Conservation (phyloP, 2,888 invertebrate species). For the Hypomecis punctinalis region DNA sequence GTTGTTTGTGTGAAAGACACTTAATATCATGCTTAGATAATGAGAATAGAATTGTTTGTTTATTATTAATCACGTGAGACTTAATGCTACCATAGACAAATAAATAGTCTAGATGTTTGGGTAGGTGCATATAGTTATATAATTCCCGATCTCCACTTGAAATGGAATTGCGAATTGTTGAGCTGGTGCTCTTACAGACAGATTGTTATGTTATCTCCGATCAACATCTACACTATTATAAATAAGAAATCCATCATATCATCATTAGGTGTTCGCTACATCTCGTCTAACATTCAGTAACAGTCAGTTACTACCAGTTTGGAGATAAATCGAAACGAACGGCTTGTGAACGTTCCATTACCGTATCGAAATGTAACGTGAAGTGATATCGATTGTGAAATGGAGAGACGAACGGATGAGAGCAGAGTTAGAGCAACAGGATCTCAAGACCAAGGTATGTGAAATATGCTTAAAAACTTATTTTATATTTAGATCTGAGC, state of each 20-base stretch:
- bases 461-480: neutral
- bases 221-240: conserved; percentile 5
- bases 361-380: conserved; percentile 60
- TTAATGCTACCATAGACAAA: no score
- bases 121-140: no score
- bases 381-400: conserved; percentile 65
- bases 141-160: no score
- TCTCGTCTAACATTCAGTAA: conserved; percentile 9
- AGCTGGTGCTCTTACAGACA: neutral
- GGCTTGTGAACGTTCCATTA: conserved; percentile 22
- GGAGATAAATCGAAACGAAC: conserved; percentile 10
- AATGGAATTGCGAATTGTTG: no score
- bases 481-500: no score
- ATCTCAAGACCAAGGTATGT: conserved; percentile 73
- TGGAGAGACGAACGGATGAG: conserved; percentile 77
- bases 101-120: no score
- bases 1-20: no score
- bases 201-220: conserved; percentile 27
- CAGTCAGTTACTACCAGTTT: conserved; percentile 16
- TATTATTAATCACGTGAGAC: no score
- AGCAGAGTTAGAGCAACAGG: conserved; percentile 67
- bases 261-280: conserved; percentile 6
- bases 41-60: no score
- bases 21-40: no score
- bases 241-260: conserved; percentile 15